These are phyloP conservation scores for Capitulum mitella DNA, from an alignment of 2,888 invertebrate genomes.

Conservation along the genomic window DNA sequence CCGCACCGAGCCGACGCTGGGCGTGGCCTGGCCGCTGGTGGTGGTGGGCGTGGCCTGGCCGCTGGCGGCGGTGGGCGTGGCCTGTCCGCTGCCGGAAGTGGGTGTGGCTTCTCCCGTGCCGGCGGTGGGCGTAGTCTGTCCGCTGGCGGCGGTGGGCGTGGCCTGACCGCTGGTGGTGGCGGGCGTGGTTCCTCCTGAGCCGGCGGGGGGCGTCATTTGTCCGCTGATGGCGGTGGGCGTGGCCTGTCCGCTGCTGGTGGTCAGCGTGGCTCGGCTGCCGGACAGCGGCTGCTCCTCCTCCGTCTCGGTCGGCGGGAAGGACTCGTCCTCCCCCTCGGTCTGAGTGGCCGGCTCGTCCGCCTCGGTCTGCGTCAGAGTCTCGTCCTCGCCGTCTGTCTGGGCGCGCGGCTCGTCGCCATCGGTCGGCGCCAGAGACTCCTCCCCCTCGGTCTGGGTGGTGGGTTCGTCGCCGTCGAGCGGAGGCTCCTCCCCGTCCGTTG, in stretches of 20 bases:
- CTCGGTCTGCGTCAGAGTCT: not conserved
- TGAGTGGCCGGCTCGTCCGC: not conserved
- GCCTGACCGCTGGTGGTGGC: not conserved
- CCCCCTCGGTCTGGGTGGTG: not conserved
- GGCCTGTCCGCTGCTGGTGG: too few relatives aligned
- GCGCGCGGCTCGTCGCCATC: not conserved
- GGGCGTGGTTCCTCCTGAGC: not conserved
- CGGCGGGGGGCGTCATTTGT: too few relatives aligned
- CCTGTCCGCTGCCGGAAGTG: too few relatives aligned
- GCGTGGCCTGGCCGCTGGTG: not conserved
- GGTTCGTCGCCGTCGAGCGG: not conserved
- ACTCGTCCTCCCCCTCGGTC: not conserved
- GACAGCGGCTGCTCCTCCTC: not conserved
- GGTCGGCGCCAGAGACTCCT: not conserved
- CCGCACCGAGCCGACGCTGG: not conserved
- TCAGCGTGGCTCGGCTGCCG: not conserved
- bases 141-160: too few relatives aligned
- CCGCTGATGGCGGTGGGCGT: too few relatives aligned
- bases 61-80: not conserved
- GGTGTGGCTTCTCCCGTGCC: too few relatives aligned
- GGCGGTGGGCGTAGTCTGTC: too few relatives aligned
- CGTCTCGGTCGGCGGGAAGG: not conserved
- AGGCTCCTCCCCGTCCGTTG: not conserved
- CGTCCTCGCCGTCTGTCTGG: not conserved
- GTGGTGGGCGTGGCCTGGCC: not conserved